phyloP scores from a whole-genome alignment of 2,113 vertebrate species.

The Leptodactylus fuscus region DNA sequence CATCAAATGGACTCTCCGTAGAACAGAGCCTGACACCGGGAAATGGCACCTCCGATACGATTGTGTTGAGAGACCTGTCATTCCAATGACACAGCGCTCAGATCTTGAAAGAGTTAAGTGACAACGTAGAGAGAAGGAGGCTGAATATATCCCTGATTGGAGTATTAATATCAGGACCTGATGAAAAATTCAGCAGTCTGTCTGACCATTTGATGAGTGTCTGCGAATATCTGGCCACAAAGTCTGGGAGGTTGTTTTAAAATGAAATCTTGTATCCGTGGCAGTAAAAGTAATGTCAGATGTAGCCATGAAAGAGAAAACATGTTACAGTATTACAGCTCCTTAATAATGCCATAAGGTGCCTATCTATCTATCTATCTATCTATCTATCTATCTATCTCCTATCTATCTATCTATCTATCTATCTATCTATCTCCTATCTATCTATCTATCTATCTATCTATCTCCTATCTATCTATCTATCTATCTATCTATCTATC shows the following conservation, averaged over 20 bases:
- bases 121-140: background rate
- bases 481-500: no score
- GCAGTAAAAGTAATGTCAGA: constrained; percentile 66
- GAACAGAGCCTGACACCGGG: constrained; percentile 56
- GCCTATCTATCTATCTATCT: no score
- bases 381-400: no score
- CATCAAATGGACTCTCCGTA: constrained; percentile 60
- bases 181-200: constrained; percentile 18
- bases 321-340: constrained; percentile 58
- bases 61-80: constrained; percentile 53
- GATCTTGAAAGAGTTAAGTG: constrained; percentile 57
- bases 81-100: background rate
- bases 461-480: no score
- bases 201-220: constrained; percentile 14
- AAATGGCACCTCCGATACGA: constrained; percentile 62
- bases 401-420: no score
- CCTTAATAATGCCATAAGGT: no score
- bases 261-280: constrained; percentile 64
- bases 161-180: constrained; percentile 28
- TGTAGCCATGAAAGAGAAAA: constrained; percentile 70
- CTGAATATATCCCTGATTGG: constrained; percentile 32
- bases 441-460: no score
- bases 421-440: no score
- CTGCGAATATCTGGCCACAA: constrained; percentile 56
- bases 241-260: constrained; percentile 64